phyloP scores from a whole-genome alignment of 1,140 invertebrate genomes.

The Drosophila ercepeae region DNA sequence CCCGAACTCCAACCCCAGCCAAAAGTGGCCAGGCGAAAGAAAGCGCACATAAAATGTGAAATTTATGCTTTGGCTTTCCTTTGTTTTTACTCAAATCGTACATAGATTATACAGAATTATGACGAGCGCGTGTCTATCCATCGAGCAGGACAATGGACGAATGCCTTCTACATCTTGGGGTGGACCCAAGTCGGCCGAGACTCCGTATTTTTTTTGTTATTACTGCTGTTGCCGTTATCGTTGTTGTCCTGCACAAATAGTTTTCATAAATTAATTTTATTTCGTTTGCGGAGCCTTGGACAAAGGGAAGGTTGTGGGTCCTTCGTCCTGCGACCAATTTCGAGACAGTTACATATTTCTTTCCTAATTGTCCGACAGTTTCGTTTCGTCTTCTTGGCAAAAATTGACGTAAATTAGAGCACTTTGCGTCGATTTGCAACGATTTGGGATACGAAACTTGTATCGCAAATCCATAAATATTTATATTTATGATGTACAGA shows the following conservation, averaged over 20 bases:
- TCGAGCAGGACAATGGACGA: constrained; percentile 68
- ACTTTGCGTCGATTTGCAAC: constrained; percentile 74
- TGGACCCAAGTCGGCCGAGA: background rate
- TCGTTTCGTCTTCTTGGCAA: constrained; percentile 44
- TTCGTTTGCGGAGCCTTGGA: constrained; percentile 62
- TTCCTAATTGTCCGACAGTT: constrained; percentile 70
- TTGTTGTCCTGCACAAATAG: constrained; percentile 68
- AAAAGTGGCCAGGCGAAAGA: constrained; percentile 51
- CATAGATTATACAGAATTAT: constrained; percentile 83
- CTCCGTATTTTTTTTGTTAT: constrained; percentile 36
- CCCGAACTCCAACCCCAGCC: background rate
- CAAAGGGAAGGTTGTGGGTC: constrained; percentile 22
- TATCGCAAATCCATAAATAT: constrained; percentile 72
- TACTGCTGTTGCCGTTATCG: constrained; percentile 53
- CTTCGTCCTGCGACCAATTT: constrained; percentile 34
- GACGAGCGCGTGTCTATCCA: constrained; percentile 81
- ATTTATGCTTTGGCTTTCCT: constrained; percentile 79
- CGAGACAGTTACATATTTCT: constrained; percentile 66
- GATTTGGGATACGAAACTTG: constrained; percentile 60
- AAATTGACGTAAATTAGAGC: constrained; percentile 77
- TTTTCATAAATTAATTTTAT: constrained; percentile 83
- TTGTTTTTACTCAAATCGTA: constrained; percentile 83
- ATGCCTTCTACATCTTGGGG: constrained; percentile 7
- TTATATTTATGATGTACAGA: constrained; percentile 57
- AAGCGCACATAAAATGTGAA: constrained; percentile 80